phyloP scores from a whole-genome alignment of 1,140 invertebrate genomes.

The Atta colombica region DNA sequence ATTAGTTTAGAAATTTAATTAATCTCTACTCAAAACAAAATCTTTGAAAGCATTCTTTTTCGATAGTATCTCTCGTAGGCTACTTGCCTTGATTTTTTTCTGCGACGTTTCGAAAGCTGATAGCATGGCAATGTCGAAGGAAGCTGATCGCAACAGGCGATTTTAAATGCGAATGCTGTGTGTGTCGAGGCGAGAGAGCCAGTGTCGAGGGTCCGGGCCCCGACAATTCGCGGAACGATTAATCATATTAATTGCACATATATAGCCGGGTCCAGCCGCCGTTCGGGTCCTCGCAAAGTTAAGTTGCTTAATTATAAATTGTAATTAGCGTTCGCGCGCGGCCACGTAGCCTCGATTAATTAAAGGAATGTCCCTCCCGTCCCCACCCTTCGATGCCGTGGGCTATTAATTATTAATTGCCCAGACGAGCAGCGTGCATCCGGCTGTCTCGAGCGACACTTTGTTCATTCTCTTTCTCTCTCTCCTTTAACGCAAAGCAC shows the following conservation, averaged over 20 bases:
- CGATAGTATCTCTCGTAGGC: conserved; percentile 8
- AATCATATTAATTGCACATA: conserved; percentile 84
- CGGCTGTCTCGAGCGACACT: conserved; percentile 79
- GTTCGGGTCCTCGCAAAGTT: conserved; percentile 75
- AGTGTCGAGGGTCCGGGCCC: conserved; percentile 36
- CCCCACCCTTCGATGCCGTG: conserved; percentile 26
- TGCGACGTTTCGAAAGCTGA: conserved; percentile 36
- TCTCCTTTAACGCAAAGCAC: neutral
- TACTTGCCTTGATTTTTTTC: conserved; percentile 18
- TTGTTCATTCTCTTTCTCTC: conserved; percentile 58
- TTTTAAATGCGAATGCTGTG: conserved; percentile 71
- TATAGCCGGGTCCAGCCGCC: conserved; percentile 65
- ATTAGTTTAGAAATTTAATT: conserved; percentile 6
- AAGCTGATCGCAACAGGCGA: conserved; percentile 59
- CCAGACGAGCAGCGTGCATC: conserved; percentile 74
- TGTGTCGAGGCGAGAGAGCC: conserved; percentile 33
- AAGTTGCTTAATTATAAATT: conserved; percentile 85
- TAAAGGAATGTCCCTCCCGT: conserved; percentile 78
- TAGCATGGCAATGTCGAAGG: neutral
- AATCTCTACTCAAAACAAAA: neutral
- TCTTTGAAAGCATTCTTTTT: neutral
- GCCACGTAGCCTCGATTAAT: conserved; percentile 83
- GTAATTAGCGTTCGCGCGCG: conserved; percentile 83
- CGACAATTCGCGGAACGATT: conserved; percentile 83
- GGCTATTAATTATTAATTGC: conserved; percentile 80